A percentile compares a stretch with the other conserved stretches of the same genome.
These are phyloP conservation scores for Coremacera marginata DNA, from an alignment of 2,888 invertebrate species.

Conservation along the genomic window DNA sequence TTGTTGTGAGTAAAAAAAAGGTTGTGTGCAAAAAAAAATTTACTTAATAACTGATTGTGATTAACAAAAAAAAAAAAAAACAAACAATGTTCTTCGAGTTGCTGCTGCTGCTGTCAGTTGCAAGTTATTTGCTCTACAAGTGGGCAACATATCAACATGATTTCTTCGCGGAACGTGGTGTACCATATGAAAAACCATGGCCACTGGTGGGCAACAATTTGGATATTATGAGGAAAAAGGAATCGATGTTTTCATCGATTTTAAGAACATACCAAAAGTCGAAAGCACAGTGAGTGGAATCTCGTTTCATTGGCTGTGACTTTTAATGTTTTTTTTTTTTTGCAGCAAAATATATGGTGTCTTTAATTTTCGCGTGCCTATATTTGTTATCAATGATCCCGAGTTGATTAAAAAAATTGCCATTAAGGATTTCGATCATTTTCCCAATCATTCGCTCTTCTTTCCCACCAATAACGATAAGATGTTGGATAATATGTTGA, in stretches of 20 bases:
- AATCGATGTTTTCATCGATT: slow-evolving; percentile 43
- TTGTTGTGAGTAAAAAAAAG: too few relatives aligned
- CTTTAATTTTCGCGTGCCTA: slow-evolving; percentile 27
- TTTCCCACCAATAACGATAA: slow-evolving; percentile 67
- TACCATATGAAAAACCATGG: slow-evolving; percentile 49
- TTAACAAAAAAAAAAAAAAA: too few relatives aligned
- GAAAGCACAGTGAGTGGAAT: slow-evolving; percentile 43
- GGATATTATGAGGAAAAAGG: slow-evolving; percentile 43
- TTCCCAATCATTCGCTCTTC: slow-evolving; percentile 67
- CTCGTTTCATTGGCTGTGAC: too few relatives aligned
- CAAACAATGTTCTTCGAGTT: slow-evolving; percentile 32
- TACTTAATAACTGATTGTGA: too few relatives aligned
- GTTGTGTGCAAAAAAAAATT: too few relatives aligned
- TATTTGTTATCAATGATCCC: slow-evolving; percentile 20
- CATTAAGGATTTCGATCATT: slow-evolving; percentile 72
- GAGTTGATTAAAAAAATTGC: slow-evolving; percentile 69
- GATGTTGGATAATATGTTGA: slow-evolving; percentile 18
- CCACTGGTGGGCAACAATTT: slow-evolving; percentile 49
- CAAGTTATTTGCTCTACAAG: slow-evolving; percentile 49
- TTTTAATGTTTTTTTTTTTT: background rate
- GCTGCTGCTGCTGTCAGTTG: slow-evolving; percentile 39
- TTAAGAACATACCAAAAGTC: slow-evolving; percentile 38
- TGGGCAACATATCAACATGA: slow-evolving; percentile 49
- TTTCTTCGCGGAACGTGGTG: slow-evolving; percentile 49
- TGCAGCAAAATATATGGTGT: slow-evolving; percentile 18